Evolutionary conservation across 1,140 invertebrate genomes (phyloP).

Genomic region (Goniozus legneri): DNA sequence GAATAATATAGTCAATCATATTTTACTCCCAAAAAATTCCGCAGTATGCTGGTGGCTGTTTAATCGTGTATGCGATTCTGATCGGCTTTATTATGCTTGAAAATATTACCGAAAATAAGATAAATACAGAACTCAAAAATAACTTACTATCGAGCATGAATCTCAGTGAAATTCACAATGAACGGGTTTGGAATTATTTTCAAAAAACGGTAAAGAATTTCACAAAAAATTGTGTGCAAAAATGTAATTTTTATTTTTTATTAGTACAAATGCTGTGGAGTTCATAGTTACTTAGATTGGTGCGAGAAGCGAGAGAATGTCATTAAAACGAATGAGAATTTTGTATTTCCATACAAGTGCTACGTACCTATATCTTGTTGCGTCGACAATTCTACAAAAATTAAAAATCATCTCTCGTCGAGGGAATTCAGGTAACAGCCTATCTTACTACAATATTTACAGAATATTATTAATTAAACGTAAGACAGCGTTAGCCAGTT

Average conservation of each 20-base stretch:
- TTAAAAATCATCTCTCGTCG: neutral
- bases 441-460: neutral
- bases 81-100: conserved; percentile 9
- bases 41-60: conserved; percentile 8
- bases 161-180: neutral
- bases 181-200: neutral
- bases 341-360: too few relatives aligned
- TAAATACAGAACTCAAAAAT: neutral
- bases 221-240: neutral
- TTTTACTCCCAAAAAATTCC: too few relatives aligned
- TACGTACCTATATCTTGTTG: neutral
- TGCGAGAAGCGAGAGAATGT: too few relatives aligned
- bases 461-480: neutral
- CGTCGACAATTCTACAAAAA: neutral
- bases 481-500: neutral
- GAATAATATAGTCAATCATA: too few relatives aligned
- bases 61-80: conserved; percentile 5
- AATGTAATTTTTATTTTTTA: neutral
- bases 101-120: conserved; percentile 4
- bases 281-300: conserved; percentile 12
- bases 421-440: neutral
- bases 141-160: neutral
- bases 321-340: neutral
- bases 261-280: conserved; percentile 18
- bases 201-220: neutral